Evolutionary conservation across 2,113 vertebrate genomes (phyloP), one percentile per base, ranked within the genome.

Genomic region (Spilogale gracilis): DNA sequence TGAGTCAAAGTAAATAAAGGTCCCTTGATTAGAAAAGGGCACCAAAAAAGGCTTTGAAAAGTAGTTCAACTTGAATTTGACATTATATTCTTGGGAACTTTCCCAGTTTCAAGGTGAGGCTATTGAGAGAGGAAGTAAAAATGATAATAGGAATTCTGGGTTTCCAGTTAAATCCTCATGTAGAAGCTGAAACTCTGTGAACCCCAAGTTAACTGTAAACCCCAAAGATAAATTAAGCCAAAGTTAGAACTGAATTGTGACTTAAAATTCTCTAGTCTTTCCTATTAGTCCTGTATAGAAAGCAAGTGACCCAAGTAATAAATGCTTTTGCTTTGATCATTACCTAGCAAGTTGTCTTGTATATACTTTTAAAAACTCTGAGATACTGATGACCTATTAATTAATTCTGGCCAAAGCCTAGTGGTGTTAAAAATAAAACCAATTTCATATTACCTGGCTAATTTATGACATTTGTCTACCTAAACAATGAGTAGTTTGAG

Each of bases 1-100:
- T 78, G 91, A 97, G 27, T 98, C 94, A 94, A 91, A 79, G 91
- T 96, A 97, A 97, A 98, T 79, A 97, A 89, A 95, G 94, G 1
- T 87, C 63, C 48, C 21, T 86, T 89, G 69, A 58, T 79, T 97
- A 89, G 80, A 92, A 96, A 95, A 97, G 90, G 88, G 84, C 76
- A 93, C 91, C 38, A 38, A 61, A 81, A 95, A 87, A 89, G 67
- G 5, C 27, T 93, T 89, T 96, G 94, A 93, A 97, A 96, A 93
- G 52, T 79, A 93, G 71, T 89, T 80, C 85, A 97, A 17, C 74
- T 90, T 95, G 89, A 93, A 38, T 96, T 95, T 94, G 84, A 91
- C 84, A 89, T 27, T 92, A 52, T 30, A 56, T 93, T 65, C 65
- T 96, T 96, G 85, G 91, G 63, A 95, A 88, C 17, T 65, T 91